Percentiles rank a stretch among this genome's conserved stretches.
Conservation (phyloP, 2,797 vertebrate species). For the Anableps anableps region DNA sequence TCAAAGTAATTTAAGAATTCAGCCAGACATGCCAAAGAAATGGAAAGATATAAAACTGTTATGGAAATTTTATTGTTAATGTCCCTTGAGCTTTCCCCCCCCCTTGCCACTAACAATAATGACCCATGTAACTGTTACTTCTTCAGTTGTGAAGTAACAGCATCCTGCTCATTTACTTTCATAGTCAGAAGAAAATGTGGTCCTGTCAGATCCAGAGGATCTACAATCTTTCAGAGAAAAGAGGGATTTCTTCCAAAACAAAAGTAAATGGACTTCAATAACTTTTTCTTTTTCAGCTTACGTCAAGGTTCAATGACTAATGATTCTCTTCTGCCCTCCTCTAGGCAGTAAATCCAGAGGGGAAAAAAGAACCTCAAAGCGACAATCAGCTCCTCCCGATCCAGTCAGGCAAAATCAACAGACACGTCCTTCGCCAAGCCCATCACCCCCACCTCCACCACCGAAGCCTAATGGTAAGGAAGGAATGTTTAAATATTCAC, state of each 20-base stretch:
- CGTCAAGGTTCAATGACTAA: too few species aligned
- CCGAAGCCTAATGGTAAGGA: constrained; percentile 62
- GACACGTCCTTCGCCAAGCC: constrained; percentile 11
- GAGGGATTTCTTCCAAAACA: constrained; percentile 87
- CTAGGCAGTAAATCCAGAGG: constrained; percentile 72
- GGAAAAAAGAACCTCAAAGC: constrained; percentile 59
- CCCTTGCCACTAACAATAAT: background rate
- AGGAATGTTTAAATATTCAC: background rate
- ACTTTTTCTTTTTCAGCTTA: background rate
- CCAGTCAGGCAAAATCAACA: constrained; percentile 9
- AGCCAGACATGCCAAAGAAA: background rate
- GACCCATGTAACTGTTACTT: background rate
- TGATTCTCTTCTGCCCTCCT: background rate
- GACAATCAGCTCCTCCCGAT: constrained; percentile 21
- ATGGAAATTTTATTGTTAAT: background rate
- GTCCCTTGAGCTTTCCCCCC: background rate
- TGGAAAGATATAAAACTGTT: background rate
- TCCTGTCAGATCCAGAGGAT: constrained; percentile 40
- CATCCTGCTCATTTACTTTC: constrained; percentile 3
- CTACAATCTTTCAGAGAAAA: constrained; percentile 86
- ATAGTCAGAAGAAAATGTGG: constrained; percentile 52
- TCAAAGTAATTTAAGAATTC: background rate
- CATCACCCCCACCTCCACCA: constrained; percentile 40
- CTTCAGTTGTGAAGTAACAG: background rate
- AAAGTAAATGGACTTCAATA: constrained; percentile 78